Evolutionary conservation across 1,140 invertebrate genomes (phyloP), one percentile per base, ranked within the genome.

Genomic region (Homarus americanus): DNA sequence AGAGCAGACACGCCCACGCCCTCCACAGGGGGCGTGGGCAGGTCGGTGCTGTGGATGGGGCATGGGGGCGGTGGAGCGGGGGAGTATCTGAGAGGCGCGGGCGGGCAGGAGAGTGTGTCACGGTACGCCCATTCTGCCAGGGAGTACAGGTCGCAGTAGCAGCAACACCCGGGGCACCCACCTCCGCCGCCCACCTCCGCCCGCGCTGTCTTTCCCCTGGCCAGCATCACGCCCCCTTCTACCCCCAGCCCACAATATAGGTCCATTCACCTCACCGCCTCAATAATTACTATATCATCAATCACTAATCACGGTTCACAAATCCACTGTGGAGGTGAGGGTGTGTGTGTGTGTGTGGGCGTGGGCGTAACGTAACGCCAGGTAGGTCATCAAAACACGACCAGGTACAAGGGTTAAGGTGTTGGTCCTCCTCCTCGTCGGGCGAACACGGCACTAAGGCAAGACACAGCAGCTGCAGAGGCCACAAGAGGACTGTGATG

Each of bases 71-170:
- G 58, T n/a, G 41, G 38, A 12, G 38, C 7, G 58, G 80, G 28
- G 32, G 53, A n/a, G 32, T 83, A 83, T 2, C 12, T 10, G 2
- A 83, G 24, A 34, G 53, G 53, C 44, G 79, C 28, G 10, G 79
- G 79, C 5, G 80, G 80, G 80, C 69, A 83, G 58, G 80, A 40
- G 7, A 83, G n/a, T 34, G 36, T 83, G 53, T 83, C 80, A 15
- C 58, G 53, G 58, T 83, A 83, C 17, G 63, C 80, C 53, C 63
- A 83, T 38, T 83, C 80, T 2, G 80, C 80, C 80, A 69, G 58
- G 58, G 32, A 24, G 58, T 83, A 83, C 32, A 83, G 38, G 58
- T 83, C 80, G 44, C 80, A 83, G 58, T 83, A 83, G 38, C 80
- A 83, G 63, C 80, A 83, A 58, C 80, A 83, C 1, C 58, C 80